Base-by-base conservation (phyloP, 2,797 vertebrate species). In the Tapirus indicus region DNA sequence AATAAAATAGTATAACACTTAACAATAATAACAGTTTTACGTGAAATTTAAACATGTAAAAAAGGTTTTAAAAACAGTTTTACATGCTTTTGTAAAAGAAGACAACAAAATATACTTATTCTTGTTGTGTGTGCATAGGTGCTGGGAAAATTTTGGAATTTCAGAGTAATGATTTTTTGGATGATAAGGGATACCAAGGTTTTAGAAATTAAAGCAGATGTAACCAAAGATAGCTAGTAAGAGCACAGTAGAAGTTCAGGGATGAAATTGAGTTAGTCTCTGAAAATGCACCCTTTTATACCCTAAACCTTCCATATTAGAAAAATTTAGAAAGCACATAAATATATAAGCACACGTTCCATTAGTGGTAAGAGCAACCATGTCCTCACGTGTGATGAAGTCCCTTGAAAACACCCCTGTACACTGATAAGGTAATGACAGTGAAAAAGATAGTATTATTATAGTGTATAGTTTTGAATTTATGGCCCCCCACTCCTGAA, bases 131-230 rank as follows among this genome's bases (percentile, higher is more conserved):
- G 1, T 86, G 16, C 21, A 44, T 14, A 56, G 38, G 18, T 25
- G 9, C 56, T 38, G 20, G 27, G 8, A 80, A 80, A 69, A 29
- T 62, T 71, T 78, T 83, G 11, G 18, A 82, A 83, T 69, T 83
- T 83, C 35, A 83, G 90, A 77, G 69, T 52, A 64, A 87, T 75
- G 17, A 94, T 83, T 38, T 78, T 69, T 71, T 90, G 47, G 47
- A 49, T 79, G 25, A 49, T 49, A 49, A 56, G 78, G 20, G 32
- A 56, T 78, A 69, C 21, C 23, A 64, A 32, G 58, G 4, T 84
- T 94, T 75, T 47, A 68, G 17, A 47, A 23, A 89, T 75, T 35
- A 49, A 18, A 75, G 41, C 6, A 89, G 58, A 56, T 60, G 58
- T 38, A 88, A 68, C 25, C 18, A 21, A 68, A 69, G 25, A 7